These are phyloP conservation scores for Drosophila pullipes DNA, from an alignment of 2,888 invertebrate genomes.

Conservation along the genomic window DNA sequence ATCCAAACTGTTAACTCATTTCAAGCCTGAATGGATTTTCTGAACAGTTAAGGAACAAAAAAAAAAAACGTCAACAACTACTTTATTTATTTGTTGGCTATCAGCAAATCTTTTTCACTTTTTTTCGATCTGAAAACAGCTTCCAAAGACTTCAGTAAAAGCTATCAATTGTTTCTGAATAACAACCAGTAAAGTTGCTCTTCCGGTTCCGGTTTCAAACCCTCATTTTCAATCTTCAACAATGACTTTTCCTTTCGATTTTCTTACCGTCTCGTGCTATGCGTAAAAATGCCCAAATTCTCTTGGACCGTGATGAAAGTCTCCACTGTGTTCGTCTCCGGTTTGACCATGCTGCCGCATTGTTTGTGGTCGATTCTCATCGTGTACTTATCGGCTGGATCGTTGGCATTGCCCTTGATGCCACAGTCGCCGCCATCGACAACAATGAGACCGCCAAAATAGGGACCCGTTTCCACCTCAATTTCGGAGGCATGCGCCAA, in stretches of 20 bases:
- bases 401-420: conserved; percentile 90
- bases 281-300: conserved; percentile 92
- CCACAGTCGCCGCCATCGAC: conserved; percentile 91
- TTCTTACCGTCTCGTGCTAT: conserved; percentile 89
- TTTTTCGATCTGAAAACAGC: background rate
- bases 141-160: background rate
- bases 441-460: conserved; percentile 92
- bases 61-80: too few species aligned
- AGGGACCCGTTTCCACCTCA: conserved; percentile 93
- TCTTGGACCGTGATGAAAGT: conserved; percentile 94
- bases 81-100: background rate
- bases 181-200: background rate
- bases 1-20: background rate
- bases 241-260: background rate
- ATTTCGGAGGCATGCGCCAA: conserved; percentile 93
- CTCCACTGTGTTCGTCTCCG: conserved; percentile 90
- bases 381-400: conserved; percentile 90
- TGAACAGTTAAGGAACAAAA: background rate
- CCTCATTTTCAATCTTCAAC: background rate
- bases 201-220: background rate
- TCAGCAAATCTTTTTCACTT: background rate
- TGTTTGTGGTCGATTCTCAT: conserved; percentile 90
- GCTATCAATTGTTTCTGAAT: background rate
- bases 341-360: conserved; percentile 91
- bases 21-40: background rate